Evolutionary conservation across 1,140 invertebrate genomes (phyloP).

Genomic region (Drosophila paulistorum): DNA sequence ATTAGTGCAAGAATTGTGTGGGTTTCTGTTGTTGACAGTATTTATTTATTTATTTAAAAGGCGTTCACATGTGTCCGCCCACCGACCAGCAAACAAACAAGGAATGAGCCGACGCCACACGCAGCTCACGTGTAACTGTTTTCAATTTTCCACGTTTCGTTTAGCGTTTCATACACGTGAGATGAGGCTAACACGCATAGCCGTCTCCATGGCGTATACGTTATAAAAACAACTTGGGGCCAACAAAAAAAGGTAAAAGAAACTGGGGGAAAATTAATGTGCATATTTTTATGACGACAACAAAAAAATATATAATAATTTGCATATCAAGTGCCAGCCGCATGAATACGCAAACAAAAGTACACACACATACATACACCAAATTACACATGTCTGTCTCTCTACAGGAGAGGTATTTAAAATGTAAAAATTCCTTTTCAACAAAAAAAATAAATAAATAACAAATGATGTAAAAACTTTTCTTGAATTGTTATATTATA

Average conservation of each 20-base stretch:
- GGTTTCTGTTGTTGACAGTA: slow-evolving; percentile 9
- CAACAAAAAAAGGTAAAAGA: slow-evolving; percentile 27
- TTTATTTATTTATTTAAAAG: slow-evolving; percentile 15
- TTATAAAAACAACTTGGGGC: slow-evolving; percentile 6
- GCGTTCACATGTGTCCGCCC: slow-evolving; percentile 11
- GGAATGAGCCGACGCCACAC: background rate
- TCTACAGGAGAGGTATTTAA: slow-evolving; percentile 23
- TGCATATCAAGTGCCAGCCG: slow-evolving; percentile 68
- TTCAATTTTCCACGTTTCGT: slow-evolving; percentile 48
- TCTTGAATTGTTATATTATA: slow-evolving; percentile 41
- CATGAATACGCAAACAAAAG: slow-evolving; percentile 9
- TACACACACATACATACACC: background rate
- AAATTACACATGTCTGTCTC: slow-evolving; percentile 31
- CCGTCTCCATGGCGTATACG: slow-evolving; percentile 23
- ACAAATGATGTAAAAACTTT: slow-evolving; percentile 42
- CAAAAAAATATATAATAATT: slow-evolving; percentile 42
- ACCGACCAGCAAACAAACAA: background rate
- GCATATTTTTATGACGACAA: slow-evolving; percentile 75
- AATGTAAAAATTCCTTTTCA: slow-evolving; percentile 1
- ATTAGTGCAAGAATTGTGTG: slow-evolving; percentile 35
- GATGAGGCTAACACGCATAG: slow-evolving; percentile 42
- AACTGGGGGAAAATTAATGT: slow-evolving; percentile 68
- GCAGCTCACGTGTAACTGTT: slow-evolving; percentile 15
- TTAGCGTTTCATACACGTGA: slow-evolving; percentile 52
- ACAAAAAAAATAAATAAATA: background rate